phyloP scores from a whole-genome alignment of 2,888 invertebrate species.

The Hydroisotoma schaefferi region DNA sequence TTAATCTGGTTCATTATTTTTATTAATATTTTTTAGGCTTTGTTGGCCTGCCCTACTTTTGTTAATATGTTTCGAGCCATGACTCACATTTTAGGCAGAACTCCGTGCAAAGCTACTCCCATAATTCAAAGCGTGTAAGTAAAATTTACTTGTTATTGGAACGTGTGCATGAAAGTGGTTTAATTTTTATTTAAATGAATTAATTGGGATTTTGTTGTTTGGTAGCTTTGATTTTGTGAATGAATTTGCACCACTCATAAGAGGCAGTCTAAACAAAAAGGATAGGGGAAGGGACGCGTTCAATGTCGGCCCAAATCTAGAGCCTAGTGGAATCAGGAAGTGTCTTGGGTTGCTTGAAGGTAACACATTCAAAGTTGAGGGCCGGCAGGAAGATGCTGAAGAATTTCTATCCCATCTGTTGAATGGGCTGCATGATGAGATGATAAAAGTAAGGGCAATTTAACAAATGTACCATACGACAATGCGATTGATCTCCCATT shows the following conservation, averaged over 20 bases:
- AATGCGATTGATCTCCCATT: too few species aligned
- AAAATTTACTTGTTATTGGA: constrained; percentile 6
- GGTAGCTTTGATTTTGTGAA: constrained; percentile 71
- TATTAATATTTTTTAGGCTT: constrained; percentile 62
- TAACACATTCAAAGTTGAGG: constrained; percentile 68
- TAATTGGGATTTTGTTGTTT: neutral
- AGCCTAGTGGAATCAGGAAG: constrained; percentile 61
- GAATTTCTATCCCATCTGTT: constrained; percentile 90
- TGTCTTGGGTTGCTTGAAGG: constrained; percentile 50
- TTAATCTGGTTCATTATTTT: constrained; percentile 1
- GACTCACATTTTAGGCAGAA: constrained; percentile 50
- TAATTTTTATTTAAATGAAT: constrained; percentile 5
- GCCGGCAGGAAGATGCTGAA: constrained; percentile 94
- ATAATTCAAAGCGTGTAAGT: constrained; percentile 90
- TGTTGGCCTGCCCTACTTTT: constrained; percentile 91
- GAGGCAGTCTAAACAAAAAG: constrained; percentile 39
- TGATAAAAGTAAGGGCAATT: constrained; percentile 68
- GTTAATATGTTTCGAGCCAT: constrained; percentile 82
- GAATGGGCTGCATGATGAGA: constrained; percentile 93
- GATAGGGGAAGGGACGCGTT: constrained; percentile 43
- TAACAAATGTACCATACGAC: too few species aligned
- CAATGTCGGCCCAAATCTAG: constrained; percentile 77
- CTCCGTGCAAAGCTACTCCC: constrained; percentile 59
- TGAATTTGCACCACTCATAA: constrained; percentile 69
- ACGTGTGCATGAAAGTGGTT: neutral